A percentile compares a stretch with the other conserved stretches of the same genome.
Conservation (phyloP, 2,113 vertebrate species). For the Cavia aperea region DNA sequence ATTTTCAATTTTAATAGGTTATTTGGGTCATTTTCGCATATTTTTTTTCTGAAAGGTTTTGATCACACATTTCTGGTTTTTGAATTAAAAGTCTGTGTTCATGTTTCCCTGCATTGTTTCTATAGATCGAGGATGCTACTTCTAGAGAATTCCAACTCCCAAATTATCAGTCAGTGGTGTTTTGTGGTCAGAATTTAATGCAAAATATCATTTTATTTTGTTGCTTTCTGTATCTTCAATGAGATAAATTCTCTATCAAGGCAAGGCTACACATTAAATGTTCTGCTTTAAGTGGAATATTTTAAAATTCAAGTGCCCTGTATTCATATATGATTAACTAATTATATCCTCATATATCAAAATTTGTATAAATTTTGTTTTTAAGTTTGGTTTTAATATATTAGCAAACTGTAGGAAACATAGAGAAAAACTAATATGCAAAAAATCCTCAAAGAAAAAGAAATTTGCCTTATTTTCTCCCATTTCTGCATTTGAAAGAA, state of each 20-base stretch:
- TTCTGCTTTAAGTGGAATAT: background rate
- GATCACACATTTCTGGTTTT: background rate
- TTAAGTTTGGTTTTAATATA: background rate
- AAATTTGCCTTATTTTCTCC: background rate
- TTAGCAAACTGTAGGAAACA: background rate
- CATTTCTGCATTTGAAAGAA: background rate
- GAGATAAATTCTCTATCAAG: background rate
- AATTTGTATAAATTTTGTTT: background rate
- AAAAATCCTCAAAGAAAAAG: background rate
- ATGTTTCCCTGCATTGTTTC: background rate
- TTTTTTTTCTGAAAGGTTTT: background rate
- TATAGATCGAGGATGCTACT: background rate
- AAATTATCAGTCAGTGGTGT: background rate
- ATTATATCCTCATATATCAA: background rate
- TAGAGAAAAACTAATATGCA: background rate
- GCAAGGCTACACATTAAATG: background rate
- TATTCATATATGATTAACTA: background rate
- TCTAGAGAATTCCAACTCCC: background rate
- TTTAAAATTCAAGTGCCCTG: conserved; percentile 16
- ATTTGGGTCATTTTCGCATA: conserved; percentile 11
- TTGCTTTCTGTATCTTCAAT: background rate
- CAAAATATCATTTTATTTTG: background rate
- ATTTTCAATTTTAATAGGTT: background rate
- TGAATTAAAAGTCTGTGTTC: background rate
- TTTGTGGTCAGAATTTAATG: background rate